Evolutionary conservation across 2,113 vertebrate genomes (phyloP).

Genomic region (Pycnonotus jocosus): DNA sequence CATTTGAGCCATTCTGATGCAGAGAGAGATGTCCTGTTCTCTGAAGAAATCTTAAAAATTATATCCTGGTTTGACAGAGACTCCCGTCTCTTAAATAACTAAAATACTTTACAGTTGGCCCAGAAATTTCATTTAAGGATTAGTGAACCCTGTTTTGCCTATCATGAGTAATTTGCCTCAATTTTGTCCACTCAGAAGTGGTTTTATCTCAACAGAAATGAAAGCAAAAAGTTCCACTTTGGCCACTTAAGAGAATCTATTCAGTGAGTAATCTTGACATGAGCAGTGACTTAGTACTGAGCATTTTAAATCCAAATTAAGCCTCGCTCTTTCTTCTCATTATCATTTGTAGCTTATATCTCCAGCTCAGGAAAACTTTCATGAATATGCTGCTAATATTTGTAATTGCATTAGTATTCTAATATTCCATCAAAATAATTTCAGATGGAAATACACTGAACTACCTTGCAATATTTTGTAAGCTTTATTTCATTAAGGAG

Average conservation of each 20-base stretch:
- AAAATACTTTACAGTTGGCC: not conserved
- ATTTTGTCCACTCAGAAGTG: not conserved
- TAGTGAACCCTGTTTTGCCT: constrained; percentile 29
- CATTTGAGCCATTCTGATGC: not conserved
- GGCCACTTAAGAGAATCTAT: constrained; percentile 17
- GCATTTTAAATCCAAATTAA: constrained; percentile 36
- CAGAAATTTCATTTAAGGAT: constrained; percentile 34
- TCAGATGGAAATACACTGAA: not conserved
- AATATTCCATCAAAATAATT: not conserved
- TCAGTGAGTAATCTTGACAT: not conserved
- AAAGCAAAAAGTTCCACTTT: not conserved
- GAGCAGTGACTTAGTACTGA: not conserved
- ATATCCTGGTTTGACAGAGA: not conserved
- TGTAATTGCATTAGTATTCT: constrained; percentile 7
- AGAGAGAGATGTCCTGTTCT: not conserved
- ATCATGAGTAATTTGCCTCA: constrained; percentile 22
- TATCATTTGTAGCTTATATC: not conserved
- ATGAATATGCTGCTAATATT: not conserved
- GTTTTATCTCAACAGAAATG: constrained; percentile 13
- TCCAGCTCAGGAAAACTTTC: not conserved
- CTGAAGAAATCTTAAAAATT: not conserved
- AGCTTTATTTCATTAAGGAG: not conserved
- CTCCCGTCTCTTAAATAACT: not conserved
- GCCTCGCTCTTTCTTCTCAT: not conserved
- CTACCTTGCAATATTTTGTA: not conserved